Evolutionary conservation across 2,113 vertebrate species (phyloP).

Genomic region (Nematolebias whitei): DNA sequence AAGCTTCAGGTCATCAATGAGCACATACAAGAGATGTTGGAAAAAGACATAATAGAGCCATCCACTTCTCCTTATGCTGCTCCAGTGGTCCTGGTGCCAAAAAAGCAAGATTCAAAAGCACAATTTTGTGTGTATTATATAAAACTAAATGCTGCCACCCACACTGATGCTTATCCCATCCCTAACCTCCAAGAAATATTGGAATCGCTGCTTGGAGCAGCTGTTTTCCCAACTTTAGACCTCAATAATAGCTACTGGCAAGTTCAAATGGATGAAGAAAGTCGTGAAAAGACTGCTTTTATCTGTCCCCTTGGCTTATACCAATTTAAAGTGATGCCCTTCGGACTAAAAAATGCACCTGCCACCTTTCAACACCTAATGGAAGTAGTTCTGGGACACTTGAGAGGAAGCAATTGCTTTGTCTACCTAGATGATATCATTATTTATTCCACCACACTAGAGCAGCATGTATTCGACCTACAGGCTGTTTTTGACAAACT

Average conservation of each 20-base stretch:
- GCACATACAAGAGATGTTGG: not conserved
- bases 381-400: not conserved
- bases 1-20: not conserved
- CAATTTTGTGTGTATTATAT: not conserved
- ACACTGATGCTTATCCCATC: not conserved
- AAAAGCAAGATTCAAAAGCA: not conserved
- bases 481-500: not conserved
- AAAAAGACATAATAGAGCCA: not conserved
- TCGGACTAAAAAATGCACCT: not conserved
- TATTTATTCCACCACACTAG: not conserved
- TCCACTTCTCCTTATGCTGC: not conserved
- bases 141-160: not conserved
- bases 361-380: not conserved
- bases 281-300: not conserved
- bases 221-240: not conserved
- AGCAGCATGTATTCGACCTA: not conserved
- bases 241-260: not conserved
- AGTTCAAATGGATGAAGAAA: not conserved
- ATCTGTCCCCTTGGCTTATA: not conserved
- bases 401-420: not conserved
- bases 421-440: not conserved
- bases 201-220: not conserved
- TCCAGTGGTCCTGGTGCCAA: not conserved
- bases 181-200: not conserved
- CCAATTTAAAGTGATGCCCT: not conserved